Evolutionary conservation across 2,888 invertebrate species (phyloP), one percentile per base, ranked within the genome.

Genomic region (Abrostola tripartita): DNA sequence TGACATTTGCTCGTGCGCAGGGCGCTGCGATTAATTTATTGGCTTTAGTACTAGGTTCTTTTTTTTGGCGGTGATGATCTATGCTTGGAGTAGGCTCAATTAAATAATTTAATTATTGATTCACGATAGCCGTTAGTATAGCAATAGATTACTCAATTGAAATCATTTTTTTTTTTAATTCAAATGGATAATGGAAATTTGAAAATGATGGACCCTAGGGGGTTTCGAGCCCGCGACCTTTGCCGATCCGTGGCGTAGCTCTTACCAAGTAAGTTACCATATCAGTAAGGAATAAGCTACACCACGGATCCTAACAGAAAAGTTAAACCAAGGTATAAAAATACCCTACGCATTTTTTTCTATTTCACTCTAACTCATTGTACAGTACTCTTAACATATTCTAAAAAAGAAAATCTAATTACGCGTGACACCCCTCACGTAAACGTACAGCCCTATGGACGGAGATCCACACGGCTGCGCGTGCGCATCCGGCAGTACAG

Each of bases 381-480:
- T 9, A 40, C 5, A 40, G 5, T 14, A 44, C 14, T 44, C 14
- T n/a, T 8, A 14, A 47, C 9, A 14, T 6, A 24, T 24, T 24
- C 44, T 24, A 14, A 24, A 47, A 1, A 47, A 47, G 14, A 24
- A 47, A 47, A 47, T 7, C 14, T 14, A 47, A 6, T 47, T 9
- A 47, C 24, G 24, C 44, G 44, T 47, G 7, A 24, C 44, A 9
- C 44, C 44, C 44, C 24, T 24, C 24, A 24, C 9, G 41, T n/a
- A 24, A 8, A 47, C 44, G 8, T 37, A 38, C 56, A 61, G 51
- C 62, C 67, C 68, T 61, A 52, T 24, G 11, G 11, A 50, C 58
- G 82, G 83, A 78, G 83, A 83, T 79, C 63, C 80, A 81, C 74
- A 37, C 62, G 65, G 62, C 41, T 78, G 82, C 76, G 73, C 66